Evolutionary conservation across 2,113 vertebrate species (phyloP).

Genomic region (Rhinoptilus africanus): DNA sequence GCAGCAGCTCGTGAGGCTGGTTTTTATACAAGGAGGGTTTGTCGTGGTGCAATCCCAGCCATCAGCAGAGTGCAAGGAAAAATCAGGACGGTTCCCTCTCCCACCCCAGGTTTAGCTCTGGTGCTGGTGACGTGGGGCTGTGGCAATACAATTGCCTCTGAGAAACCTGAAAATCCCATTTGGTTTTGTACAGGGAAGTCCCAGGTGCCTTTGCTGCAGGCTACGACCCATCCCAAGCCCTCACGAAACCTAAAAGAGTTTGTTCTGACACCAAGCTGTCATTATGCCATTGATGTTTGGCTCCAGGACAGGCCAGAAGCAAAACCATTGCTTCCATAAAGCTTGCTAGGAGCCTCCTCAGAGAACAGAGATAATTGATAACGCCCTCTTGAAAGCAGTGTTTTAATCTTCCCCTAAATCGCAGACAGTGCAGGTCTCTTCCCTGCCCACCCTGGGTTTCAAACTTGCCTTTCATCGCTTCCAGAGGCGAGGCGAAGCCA

Average conservation of each 20-base stretch:
- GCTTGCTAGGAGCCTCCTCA: not conserved
- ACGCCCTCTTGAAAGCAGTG: not conserved
- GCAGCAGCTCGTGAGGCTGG: not conserved
- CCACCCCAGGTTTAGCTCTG: not conserved
- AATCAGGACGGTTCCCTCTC: not conserved
- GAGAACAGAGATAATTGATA: not conserved
- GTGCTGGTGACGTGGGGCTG: too few relatives aligned
- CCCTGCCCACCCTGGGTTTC: not conserved
- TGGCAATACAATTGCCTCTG: not conserved
- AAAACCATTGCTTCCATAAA: not conserved
- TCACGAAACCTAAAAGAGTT: not conserved
- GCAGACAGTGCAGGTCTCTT: not conserved
- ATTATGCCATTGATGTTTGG: not conserved
- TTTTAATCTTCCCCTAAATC: not conserved
- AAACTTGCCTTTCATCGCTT: conserved; percentile 89
- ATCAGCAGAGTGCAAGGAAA: not conserved
- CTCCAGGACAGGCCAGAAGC: not conserved
- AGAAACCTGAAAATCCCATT: not conserved
- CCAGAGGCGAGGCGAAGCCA: conserved; percentile 81
- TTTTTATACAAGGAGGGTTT: not conserved
- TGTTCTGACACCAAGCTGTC: not conserved
- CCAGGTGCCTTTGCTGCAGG: not conserved
- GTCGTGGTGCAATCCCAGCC: not conserved
- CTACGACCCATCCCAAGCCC: not conserved
- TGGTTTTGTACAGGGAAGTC: not conserved